phyloP scores from a whole-genome alignment of 2,888 invertebrate genomes.

The Conomelus anceps region DNA sequence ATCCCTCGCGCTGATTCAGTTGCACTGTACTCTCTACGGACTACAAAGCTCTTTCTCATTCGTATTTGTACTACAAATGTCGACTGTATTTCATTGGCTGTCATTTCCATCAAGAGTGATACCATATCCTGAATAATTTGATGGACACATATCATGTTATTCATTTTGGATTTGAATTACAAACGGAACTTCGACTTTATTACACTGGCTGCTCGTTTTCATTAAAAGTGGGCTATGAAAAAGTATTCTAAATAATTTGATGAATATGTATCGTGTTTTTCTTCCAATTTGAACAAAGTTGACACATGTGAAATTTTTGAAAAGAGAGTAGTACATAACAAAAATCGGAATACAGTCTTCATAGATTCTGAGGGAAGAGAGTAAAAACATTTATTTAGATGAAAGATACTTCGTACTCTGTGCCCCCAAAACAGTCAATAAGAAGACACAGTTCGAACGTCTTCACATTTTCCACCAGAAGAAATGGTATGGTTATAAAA shows the following conservation, averaged over 20 bases:
- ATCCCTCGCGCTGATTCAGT: background rate
- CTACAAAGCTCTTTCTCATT: background rate
- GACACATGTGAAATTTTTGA: no score
- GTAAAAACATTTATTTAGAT: no score
- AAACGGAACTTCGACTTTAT: background rate
- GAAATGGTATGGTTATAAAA: no score
- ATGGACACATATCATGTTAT: background rate
- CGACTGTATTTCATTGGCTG: background rate
- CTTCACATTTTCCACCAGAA: no score
- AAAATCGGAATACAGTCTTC: no score
- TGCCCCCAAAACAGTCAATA: no score
- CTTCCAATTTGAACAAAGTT: background rate
- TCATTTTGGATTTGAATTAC: background rate
- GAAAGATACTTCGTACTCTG: no score
- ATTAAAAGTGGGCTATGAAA: background rate
- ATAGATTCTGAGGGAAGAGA: no score
- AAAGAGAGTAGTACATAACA: no score
- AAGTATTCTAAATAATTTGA: background rate
- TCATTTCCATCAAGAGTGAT: background rate
- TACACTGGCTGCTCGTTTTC: background rate
- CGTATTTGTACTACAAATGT: background rate
- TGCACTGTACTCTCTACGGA: background rate
- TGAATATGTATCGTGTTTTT: background rate
- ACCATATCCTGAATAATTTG: background rate
- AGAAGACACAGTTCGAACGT: no score